Evolutionary conservation across 2,113 vertebrate genomes (phyloP).

Genomic region (Regulus satrapa): DNA sequence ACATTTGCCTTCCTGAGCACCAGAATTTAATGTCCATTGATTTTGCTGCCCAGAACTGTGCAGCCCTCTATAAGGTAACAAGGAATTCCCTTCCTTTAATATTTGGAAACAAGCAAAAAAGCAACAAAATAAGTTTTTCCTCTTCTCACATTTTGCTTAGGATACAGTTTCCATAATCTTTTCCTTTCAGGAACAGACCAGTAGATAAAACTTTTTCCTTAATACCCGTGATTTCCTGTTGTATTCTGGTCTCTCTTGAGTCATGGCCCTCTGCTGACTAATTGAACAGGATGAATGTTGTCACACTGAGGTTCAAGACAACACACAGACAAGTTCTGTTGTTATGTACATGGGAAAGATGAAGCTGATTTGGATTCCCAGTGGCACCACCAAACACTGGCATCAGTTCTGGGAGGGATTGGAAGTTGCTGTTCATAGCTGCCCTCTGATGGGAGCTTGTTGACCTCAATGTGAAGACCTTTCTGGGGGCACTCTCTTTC

Average conservation of each 20-base stretch:
- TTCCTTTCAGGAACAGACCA: neutral
- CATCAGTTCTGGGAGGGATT: neutral
- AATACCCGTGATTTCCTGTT: neutral
- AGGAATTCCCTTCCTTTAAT: neutral
- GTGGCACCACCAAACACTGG: fast-evolving
- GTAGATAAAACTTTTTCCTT: neutral
- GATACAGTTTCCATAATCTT: neutral
- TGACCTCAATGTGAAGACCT: fast-evolving
- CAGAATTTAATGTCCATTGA: fast-evolving
- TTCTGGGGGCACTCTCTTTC: neutral
- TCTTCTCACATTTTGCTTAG: neutral
- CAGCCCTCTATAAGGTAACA: neutral
- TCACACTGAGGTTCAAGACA: neutral
- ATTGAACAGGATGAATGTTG: fast-evolving
- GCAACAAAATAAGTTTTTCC: neutral
- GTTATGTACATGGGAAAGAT: neutral
- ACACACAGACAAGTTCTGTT: neutral
- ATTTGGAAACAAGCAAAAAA: neutral
- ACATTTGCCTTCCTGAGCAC: neutral
- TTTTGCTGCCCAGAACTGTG: neutral
- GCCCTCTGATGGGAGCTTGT: neutral
- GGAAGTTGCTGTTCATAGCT: neutral
- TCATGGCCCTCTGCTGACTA: neutral
- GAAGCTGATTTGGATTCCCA: neutral
- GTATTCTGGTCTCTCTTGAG: neutral